Evolutionary conservation across 2,113 vertebrate species (phyloP).

Genomic region (Dendrocopos noguchii): DNA sequence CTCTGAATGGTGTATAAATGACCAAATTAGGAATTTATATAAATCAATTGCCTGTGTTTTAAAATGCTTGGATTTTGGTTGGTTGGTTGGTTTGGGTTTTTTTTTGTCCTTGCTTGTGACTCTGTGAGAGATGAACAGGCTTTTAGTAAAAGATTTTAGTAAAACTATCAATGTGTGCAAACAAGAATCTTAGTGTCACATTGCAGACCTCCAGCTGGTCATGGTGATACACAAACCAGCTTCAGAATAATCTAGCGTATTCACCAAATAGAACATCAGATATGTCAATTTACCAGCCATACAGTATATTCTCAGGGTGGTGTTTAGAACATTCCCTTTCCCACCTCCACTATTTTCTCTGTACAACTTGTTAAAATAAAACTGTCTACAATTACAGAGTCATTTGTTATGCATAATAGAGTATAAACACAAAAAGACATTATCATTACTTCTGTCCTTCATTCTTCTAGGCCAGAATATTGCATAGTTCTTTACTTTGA

Average conservation of each 20-base stretch:
- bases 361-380: constrained; percentile 75
- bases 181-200: not conserved
- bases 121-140: not conserved
- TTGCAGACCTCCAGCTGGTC: not conserved
- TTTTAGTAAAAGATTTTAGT: not conserved
- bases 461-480: constrained; percentile 80
- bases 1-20: not conserved
- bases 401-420: constrained; percentile 80
- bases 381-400: constrained; percentile 71
- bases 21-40: not conserved
- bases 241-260: not conserved
- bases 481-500: constrained; percentile 83
- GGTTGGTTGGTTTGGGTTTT: too few relatives aligned
- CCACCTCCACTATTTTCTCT: not conserved
- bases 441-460: constrained; percentile 82
- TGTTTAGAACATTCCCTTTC: constrained; percentile 7
- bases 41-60: not conserved
- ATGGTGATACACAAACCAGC: not conserved
- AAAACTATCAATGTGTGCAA: not conserved
- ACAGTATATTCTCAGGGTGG: constrained; percentile 35
- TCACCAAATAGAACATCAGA: not conserved
- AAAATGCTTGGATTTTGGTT: not conserved
- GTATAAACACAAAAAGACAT: constrained; percentile 79
- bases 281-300: not conserved
- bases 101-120: not conserved